phyloP scores from a whole-genome alignment of 2,888 invertebrate genomes.

The Cartodere bifasciata region DNA sequence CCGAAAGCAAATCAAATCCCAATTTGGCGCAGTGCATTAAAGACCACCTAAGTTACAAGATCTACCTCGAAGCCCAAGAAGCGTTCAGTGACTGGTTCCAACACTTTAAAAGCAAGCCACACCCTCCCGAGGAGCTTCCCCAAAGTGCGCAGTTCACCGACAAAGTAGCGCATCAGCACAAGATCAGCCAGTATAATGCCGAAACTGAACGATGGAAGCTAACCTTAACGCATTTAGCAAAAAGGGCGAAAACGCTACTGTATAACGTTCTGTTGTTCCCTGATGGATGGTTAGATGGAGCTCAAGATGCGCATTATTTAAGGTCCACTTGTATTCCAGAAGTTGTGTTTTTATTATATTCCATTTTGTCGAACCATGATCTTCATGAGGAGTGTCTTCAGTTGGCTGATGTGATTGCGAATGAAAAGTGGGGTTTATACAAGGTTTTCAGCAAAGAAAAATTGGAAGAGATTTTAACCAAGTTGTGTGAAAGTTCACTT shows the following conservation, averaged over 20 bases:
- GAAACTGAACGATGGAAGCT: conserved; percentile 59
- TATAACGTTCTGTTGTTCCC: conserved; percentile 83
- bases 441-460: conserved; percentile 58
- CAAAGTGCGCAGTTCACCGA: conserved; percentile 66
- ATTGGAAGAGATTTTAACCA: conserved; percentile 60
- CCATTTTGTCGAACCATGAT: conserved; percentile 63
- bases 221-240: conserved; percentile 31
- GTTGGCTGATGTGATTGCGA: conserved; percentile 66
- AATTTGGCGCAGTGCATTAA: conserved; percentile 44
- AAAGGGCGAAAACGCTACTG: conserved; percentile 62
- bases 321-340: conserved; percentile 77
- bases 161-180: conserved; percentile 78
- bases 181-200: conserved; percentile 62
- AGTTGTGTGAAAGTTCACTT: conserved; percentile 68
- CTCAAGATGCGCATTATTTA: conserved; percentile 44
- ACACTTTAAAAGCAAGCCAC: conserved; percentile 67
- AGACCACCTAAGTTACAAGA: conserved; percentile 78
- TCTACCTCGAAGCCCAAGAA: conserved; percentile 78
- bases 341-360: conserved; percentile 61
- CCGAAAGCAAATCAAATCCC: conserved; percentile 36
- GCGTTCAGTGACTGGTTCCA: conserved; percentile 84
- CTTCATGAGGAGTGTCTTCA: conserved; percentile 67
- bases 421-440: conserved; percentile 67
- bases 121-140: conserved; percentile 46
- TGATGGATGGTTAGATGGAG: conserved; percentile 79